Evolutionary conservation across 2,113 vertebrate species (phyloP).

Genomic region (Anarrhichthys ocellatus): DNA sequence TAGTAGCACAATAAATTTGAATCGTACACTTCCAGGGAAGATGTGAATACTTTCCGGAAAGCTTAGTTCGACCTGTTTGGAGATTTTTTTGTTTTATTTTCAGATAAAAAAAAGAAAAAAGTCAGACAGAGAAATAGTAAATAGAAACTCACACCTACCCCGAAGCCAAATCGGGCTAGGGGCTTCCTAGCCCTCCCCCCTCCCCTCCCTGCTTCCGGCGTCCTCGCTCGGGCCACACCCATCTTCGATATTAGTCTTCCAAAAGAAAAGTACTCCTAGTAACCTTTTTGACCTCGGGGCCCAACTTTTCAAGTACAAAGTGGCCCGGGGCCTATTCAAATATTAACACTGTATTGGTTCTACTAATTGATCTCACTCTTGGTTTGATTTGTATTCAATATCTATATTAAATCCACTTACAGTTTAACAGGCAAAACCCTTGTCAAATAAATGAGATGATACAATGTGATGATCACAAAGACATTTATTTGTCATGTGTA

Average conservation of each 20-base stretch:
- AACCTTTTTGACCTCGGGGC: too few species aligned
- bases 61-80: constrained; percentile 32
- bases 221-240: neutral
- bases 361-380: too few species aligned
- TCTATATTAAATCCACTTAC: too few species aligned
- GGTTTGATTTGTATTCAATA: too few species aligned
- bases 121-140: neutral
- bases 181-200: neutral
- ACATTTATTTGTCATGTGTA: too few species aligned
- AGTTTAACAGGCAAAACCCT: too few species aligned
- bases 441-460: too few species aligned
- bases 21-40: constrained; percentile 62
- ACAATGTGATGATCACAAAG: too few species aligned
- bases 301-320: too few species aligned
- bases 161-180: neutral
- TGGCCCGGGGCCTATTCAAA: too few species aligned
- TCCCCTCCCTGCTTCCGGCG: neutral
- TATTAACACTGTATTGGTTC: too few species aligned
- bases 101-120: neutral
- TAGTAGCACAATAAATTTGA: constrained; percentile 70
- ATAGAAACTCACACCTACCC: neutral
- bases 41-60: constrained; percentile 26
- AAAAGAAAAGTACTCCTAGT: too few species aligned
- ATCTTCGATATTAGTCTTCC: neutral
- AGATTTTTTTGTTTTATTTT: neutral